Percentiles rank a stretch among this genome's conserved stretches.
Evolutionary conservation across 2,888 invertebrate species (phyloP).

Genomic region (Drosophila nr. perissopoda): DNA sequence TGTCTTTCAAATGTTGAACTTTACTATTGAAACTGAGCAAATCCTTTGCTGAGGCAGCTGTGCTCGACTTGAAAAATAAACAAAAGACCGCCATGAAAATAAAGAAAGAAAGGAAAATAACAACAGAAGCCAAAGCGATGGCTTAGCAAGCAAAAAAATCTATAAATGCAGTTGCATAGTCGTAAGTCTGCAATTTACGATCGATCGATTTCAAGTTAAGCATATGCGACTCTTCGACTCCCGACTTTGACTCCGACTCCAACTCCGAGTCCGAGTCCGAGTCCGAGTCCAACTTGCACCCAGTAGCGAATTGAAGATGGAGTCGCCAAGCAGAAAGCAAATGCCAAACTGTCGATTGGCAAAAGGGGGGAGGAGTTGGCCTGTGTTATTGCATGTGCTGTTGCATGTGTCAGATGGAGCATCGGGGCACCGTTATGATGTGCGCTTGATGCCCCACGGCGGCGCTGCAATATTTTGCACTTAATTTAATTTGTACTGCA

Average conservation of each 20-base stretch:
- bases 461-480: constrained; percentile 73
- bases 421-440: constrained; percentile 68
- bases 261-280: constrained; percentile 39
- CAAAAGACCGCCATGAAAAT: constrained; percentile 31
- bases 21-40: constrained; percentile 13
- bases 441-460: constrained; percentile 65
- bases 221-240: constrained; percentile 63
- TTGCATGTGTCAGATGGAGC: constrained; percentile 59
- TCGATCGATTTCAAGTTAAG: constrained; percentile 80
- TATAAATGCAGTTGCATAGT: constrained; percentile 57
- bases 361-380: background rate
- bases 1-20: constrained; percentile 30
- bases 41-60: constrained; percentile 36
- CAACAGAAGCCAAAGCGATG: constrained; percentile 23
- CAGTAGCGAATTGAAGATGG: constrained; percentile 43
- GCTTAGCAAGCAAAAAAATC: constrained; percentile 31
- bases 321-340: constrained; percentile 25
- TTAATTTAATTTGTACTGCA: constrained; percentile 79
- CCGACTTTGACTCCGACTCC: constrained; percentile 10
- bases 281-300: constrained; percentile 10
- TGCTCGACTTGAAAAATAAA: constrained; percentile 25
- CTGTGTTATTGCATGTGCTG: background rate
- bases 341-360: constrained; percentile 11
- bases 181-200: constrained; percentile 79
- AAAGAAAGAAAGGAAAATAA: constrained; percentile 4